phyloP scores from a whole-genome alignment of 2,888 invertebrate genomes.

The Rhingia campestris region DNA sequence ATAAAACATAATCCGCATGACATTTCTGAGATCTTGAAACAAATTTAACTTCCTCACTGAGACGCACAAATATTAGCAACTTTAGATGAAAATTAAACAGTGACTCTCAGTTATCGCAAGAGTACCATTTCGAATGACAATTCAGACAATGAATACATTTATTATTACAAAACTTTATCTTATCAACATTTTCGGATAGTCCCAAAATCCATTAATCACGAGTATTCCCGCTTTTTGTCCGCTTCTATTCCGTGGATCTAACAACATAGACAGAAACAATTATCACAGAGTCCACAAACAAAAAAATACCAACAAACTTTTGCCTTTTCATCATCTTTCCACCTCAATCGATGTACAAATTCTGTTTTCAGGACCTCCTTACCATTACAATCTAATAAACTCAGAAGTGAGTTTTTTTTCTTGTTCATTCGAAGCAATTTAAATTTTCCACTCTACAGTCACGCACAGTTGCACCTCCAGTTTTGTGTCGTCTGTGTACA shows the following conservation, averaged over 20 bases:
- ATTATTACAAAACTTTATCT: no score
- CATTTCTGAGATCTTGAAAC: no score
- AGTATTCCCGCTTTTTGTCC: neutral
- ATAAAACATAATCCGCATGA: no score
- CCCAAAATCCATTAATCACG: slow-evolving; percentile 43
- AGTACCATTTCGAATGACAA: no score
- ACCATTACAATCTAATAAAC: slow-evolving; percentile 44
- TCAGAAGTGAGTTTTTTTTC: slow-evolving; percentile 61
- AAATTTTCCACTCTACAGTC: slow-evolving; percentile 52
- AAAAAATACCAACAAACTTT: slow-evolving; percentile 32
- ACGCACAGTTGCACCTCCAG: slow-evolving; percentile 36
- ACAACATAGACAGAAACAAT: slow-evolving; percentile 15
- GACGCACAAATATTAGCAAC: no score
- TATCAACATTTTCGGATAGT: no score
- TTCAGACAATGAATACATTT: no score
- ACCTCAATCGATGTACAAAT: slow-evolving; percentile 58
- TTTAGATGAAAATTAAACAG: no score
- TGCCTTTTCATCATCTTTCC: slow-evolving; percentile 42
- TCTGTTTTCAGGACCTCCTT: slow-evolving; percentile 30
- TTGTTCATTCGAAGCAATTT: slow-evolving; percentile 57
- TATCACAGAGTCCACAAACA: slow-evolving; percentile 39
- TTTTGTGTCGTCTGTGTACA: neutral
- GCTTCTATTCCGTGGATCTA: neutral
- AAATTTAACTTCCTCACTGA: no score
- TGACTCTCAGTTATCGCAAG: no score